Conservation (phyloP, 2,113 vertebrate genomes). For the Furnarius figulus region DNA sequence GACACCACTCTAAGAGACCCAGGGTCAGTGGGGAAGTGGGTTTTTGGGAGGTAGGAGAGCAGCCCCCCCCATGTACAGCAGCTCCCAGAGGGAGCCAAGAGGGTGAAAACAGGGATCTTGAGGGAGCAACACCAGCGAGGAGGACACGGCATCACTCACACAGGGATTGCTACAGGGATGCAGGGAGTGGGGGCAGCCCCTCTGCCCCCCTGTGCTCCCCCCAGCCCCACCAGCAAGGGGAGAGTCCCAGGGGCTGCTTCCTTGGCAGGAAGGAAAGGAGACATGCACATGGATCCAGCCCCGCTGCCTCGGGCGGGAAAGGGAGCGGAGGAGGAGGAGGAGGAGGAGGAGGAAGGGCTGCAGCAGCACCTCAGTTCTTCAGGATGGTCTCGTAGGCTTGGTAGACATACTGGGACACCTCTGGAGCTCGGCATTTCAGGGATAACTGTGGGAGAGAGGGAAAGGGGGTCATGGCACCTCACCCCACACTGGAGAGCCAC, state of each 20-base stretch:
- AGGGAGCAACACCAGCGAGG: not conserved
- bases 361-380: slow-evolving; percentile 84
- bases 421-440: slow-evolving; percentile 91
- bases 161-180: not conserved
- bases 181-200: not conserved
- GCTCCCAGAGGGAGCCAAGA: not conserved
- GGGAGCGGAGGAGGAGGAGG: not conserved
- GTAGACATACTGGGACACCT: slow-evolving; percentile 89
- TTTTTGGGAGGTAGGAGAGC: not conserved
- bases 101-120: not conserved
- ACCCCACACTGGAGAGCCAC: rapidly evolving
- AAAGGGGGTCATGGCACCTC: rapidly evolving
- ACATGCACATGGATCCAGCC: slow-evolving; percentile 16
- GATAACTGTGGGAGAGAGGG: slow-evolving; percentile 80
- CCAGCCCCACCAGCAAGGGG: rapidly evolving
- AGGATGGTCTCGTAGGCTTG: slow-evolving; percentile 92
- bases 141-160: not conserved
- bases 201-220: not conserved
- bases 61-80: rapidly evolving
- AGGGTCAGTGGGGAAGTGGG: not conserved
- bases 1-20: not conserved
- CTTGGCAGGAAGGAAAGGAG: not conserved
- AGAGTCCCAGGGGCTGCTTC: not conserved
- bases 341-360: not conserved
- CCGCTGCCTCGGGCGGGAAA: not conserved